Evolutionary conservation across 2,113 vertebrate species (phyloP).

Genomic region (Talpa occidentalis): DNA sequence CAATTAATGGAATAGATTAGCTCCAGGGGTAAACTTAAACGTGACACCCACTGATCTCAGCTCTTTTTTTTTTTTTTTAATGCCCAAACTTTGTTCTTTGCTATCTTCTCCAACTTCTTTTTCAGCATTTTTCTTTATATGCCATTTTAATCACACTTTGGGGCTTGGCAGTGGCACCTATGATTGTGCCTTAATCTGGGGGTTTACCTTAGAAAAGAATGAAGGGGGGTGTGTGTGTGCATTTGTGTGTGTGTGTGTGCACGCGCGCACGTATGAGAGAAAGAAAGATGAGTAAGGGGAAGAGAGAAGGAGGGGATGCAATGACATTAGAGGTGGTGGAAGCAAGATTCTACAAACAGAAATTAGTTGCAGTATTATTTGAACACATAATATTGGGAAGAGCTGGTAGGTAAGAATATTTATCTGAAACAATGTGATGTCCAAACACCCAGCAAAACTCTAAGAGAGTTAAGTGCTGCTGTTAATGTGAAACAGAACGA

Average conservation of each 20-base stretch:
- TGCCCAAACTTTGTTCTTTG: neutral
- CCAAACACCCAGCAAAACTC: neutral
- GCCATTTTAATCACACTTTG: neutral
- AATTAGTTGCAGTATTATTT: neutral
- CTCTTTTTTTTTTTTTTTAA: neutral
- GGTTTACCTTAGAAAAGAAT: slow-evolving; percentile 3
- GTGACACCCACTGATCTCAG: neutral
- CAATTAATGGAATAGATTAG: slow-evolving; percentile 38
- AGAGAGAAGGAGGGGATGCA: too few species aligned
- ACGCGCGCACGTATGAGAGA: too few species aligned
- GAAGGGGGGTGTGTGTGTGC: neutral
- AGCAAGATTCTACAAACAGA: neutral
- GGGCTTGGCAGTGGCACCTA: neutral
- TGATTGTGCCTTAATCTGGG: neutral
- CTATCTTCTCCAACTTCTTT: neutral
- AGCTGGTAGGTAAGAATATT: neutral
- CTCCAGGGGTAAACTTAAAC: neutral
- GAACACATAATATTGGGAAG: neutral
- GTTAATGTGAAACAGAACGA: neutral
- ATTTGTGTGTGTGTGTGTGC: neutral
- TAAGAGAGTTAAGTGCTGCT: neutral
- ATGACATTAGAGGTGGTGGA: neutral
- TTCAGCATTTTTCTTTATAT: neutral
- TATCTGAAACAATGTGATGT: neutral
- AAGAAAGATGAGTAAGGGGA: too few species aligned